Percentiles rank a stretch among this genome's conserved stretches.
Evolutionary conservation across 2,888 invertebrate species (phyloP).

Genomic region (Metopia argyrocephala): DNA sequence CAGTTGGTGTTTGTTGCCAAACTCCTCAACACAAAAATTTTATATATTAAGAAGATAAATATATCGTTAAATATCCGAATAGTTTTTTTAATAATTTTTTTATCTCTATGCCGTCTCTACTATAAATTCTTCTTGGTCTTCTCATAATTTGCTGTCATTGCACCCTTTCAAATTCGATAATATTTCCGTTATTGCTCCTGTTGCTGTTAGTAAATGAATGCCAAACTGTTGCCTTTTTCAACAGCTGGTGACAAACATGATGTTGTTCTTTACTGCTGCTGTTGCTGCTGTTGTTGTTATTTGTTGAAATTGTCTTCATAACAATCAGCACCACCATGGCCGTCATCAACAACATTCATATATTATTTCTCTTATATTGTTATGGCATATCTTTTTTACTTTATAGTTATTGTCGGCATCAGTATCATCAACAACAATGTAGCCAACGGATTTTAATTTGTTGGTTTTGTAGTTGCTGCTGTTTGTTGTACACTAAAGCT

Average conservation of each 20-base stretch:
- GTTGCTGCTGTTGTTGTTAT: constrained; percentile 43
- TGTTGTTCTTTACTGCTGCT: constrained; percentile 44
- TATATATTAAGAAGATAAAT: too few relatives aligned
- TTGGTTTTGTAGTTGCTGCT: constrained; percentile 59
- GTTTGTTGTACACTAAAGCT: constrained; percentile 65
- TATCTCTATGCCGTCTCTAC: too few relatives aligned
- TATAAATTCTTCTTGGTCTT: background rate
- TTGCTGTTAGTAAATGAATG: background rate
- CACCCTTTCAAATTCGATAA: constrained; percentile 10
- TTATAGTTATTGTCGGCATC: constrained; percentile 30
- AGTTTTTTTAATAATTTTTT: too few relatives aligned
- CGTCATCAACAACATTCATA: background rate
- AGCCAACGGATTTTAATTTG: constrained; percentile 61
- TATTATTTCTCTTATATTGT: constrained; percentile 65
- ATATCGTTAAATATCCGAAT: too few relatives aligned
- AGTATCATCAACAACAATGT: constrained; percentile 36
- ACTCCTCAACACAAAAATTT: too few relatives aligned
- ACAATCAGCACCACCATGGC: background rate
- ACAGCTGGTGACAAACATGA: constrained; percentile 37
- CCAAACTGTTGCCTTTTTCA: background rate
- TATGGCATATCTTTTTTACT: constrained; percentile 55
- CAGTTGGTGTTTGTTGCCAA: too few relatives aligned
- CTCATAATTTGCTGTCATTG: constrained; percentile 1
- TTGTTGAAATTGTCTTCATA: too few relatives aligned
- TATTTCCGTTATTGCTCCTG: background rate